Percentiles rank a stretch among this genome's conserved stretches.
phyloP scores from a whole-genome alignment of 2,888 invertebrate species.

The Brachypalpus laphriformis region DNA sequence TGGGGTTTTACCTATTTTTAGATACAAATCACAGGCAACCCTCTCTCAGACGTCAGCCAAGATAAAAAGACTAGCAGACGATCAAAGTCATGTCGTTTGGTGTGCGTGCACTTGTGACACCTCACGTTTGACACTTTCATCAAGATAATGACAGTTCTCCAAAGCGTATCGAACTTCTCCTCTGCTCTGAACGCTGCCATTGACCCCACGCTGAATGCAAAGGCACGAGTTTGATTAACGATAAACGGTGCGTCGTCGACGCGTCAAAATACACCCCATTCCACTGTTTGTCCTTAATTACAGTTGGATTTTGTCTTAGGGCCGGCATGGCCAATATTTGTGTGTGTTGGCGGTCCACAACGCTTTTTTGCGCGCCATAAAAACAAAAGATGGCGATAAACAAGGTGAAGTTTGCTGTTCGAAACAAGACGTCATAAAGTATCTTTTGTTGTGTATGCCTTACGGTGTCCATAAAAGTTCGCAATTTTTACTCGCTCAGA shows the following conservation, averaged over 20 bases:
- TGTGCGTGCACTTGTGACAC: constrained; percentile 50
- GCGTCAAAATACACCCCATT: constrained; percentile 10
- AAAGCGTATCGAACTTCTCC: not conserved
- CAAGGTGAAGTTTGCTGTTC: constrained; percentile 32
- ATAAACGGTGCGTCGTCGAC: constrained; percentile 20
- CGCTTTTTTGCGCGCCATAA: constrained; percentile 44
- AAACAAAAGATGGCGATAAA: constrained; percentile 19
- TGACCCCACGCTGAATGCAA: constrained; percentile 17
- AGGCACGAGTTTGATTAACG: constrained; percentile 29
- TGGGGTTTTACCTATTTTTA: no score
- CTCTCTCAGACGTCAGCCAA: constrained; percentile 7
- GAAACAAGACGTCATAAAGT: constrained; percentile 42
- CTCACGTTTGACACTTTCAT: constrained; percentile 61
- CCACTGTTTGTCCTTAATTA: constrained; percentile 35
- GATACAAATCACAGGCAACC: not conserved
- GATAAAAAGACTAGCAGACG: constrained; percentile 22
- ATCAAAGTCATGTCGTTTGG: constrained; percentile 42
- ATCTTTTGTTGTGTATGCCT: constrained; percentile 36
- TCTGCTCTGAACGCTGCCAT: constrained; percentile 2
- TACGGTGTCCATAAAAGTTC: constrained; percentile 41
- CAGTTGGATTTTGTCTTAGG: constrained; percentile 26
- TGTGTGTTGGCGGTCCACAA: constrained; percentile 29
- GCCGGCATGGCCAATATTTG: constrained; percentile 8
- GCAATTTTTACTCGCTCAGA: constrained; percentile 7
- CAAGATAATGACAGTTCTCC: constrained; percentile 26